Evolutionary conservation across 1,140 invertebrate species (phyloP).

Genomic region (Drosophila jambulina): DNA sequence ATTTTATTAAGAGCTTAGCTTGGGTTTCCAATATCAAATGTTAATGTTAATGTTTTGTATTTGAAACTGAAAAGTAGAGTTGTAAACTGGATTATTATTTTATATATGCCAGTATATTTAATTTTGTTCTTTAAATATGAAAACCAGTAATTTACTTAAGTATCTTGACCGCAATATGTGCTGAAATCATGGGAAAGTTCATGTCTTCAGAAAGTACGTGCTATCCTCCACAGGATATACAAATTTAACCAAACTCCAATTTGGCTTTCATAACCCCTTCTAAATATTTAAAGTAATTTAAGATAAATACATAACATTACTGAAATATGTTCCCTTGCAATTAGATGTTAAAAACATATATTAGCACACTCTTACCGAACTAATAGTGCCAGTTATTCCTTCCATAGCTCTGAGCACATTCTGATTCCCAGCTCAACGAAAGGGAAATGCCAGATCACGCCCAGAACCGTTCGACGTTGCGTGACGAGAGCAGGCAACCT

Average conservation of each 20-base stretch:
- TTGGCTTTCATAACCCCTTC: no score
- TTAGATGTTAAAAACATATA: conserved; percentile 49
- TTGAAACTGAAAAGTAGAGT: neutral
- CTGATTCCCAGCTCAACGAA: conserved; percentile 40
- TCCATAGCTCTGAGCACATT: neutral
- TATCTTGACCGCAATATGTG: neutral
- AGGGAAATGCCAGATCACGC: conserved; percentile 76
- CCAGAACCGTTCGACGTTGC: conserved; percentile 68
- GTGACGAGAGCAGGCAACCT: conserved; percentile 61
- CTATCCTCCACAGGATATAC: neutral
- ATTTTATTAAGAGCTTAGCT: neutral
- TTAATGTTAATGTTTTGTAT: neutral
- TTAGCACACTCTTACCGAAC: conserved; percentile 58
- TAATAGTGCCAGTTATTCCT: conserved; percentile 19
- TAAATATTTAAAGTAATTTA: neutral
- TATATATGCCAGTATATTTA: neutral
- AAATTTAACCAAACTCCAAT: neutral
- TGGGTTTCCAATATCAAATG: neutral
- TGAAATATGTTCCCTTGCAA: conserved; percentile 9
- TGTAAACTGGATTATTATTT: neutral
- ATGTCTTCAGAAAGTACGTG: neutral
- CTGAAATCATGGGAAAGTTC: neutral
- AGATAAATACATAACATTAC: conserved; percentile 4
- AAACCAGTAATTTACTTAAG: neutral
- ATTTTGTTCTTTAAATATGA: neutral